phyloP scores from a whole-genome alignment of 2,888 invertebrate species.

The Bombylius discolor region DNA sequence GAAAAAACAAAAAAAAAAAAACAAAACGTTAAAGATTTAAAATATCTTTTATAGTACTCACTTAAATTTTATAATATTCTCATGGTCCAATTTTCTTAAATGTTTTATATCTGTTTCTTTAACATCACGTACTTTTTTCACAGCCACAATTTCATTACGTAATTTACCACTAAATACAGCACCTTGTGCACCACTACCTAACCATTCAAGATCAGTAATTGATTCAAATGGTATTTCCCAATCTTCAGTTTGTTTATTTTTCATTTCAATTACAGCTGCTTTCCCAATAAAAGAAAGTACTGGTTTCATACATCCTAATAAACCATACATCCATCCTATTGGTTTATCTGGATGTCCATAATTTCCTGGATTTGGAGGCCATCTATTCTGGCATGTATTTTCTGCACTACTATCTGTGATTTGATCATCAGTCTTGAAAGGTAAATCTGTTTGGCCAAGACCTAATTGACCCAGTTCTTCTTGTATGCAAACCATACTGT shows the following conservation, averaged over 20 bases:
- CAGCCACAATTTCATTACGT: slow-evolving; percentile 76
- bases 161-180: slow-evolving; percentile 83
- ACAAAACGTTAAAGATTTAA: too few relatives aligned
- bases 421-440: slow-evolving; percentile 24
- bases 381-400: slow-evolving; percentile 36
- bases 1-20: too few relatives aligned
- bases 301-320: slow-evolving; percentile 78
- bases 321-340: slow-evolving; percentile 63
- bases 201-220: slow-evolving; percentile 74
- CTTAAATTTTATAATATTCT: slow-evolving; percentile 74
- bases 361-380: slow-evolving; percentile 38
- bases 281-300: slow-evolving; percentile 79
- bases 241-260: slow-evolving; percentile 49
- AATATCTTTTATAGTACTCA: slow-evolving; percentile 19
- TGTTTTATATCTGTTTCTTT: slow-evolving; percentile 89
- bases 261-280: slow-evolving; percentile 55
- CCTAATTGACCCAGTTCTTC: slow-evolving; percentile 47
- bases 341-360: slow-evolving; percentile 39
- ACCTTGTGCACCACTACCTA: slow-evolving; percentile 93
- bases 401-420: slow-evolving; percentile 35
- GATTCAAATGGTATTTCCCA: slow-evolving; percentile 94
- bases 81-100: slow-evolving; percentile 81
- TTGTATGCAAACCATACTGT: slow-evolving; percentile 51
- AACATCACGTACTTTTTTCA: slow-evolving; percentile 87
- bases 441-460: slow-evolving; percentile 26